A percentile compares a stretch with the other conserved stretches of the same genome.
Conservation (phyloP, 2,888 invertebrate genomes). For the Drosophila parthenogenetica region DNA sequence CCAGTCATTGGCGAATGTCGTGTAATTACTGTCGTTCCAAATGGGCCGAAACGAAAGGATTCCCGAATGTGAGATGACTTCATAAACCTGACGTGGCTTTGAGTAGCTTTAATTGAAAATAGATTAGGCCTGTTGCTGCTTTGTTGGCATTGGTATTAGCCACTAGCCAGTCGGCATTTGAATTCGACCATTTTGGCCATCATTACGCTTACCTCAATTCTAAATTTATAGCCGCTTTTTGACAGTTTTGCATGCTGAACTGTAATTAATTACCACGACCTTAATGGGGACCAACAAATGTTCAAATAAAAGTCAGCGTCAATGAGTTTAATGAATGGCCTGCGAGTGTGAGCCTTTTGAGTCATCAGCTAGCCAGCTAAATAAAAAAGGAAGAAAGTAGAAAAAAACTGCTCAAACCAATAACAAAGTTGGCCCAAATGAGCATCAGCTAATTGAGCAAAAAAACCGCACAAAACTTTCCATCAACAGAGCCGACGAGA, state of each 20-base stretch:
- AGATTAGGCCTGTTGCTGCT: constrained; percentile 38
- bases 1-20: constrained; percentile 49
- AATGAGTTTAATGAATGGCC: constrained; percentile 59
- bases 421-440: constrained; percentile 44
- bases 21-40: constrained; percentile 55
- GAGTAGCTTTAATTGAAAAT: constrained; percentile 61
- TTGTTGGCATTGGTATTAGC: neutral
- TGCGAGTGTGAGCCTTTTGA: constrained; percentile 42
- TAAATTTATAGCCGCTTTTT: constrained; percentile 55
- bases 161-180: constrained; percentile 22
- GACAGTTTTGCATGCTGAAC: constrained; percentile 70
- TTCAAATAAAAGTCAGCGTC: constrained; percentile 69
- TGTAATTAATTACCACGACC: constrained; percentile 68
- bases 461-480: constrained; percentile 54
- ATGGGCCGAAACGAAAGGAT: constrained; percentile 43
- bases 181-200: constrained; percentile 38
- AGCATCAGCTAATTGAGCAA: constrained; percentile 70
- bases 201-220: constrained; percentile 37
- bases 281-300: constrained; percentile 60
- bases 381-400: neutral
- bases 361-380: constrained; percentile 28
- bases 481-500: neutral
- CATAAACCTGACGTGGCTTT: constrained; percentile 32
- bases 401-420: constrained; percentile 2
- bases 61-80: constrained; percentile 56